Conservation (phyloP, 2,797 vertebrate species). For the Myotis myotis region DNA sequence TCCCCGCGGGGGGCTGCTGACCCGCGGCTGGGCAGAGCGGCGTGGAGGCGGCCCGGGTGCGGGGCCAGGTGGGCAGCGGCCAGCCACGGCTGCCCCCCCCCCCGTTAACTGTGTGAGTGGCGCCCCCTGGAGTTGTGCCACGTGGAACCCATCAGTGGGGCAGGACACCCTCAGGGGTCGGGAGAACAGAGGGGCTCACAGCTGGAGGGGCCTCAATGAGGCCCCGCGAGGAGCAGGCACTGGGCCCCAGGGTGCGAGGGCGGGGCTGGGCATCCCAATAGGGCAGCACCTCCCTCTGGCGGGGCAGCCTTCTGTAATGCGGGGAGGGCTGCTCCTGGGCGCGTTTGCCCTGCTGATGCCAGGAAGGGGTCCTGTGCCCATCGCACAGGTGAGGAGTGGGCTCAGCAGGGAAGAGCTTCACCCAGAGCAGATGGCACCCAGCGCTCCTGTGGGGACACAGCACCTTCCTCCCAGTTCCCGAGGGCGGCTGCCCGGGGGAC, state of each 20-base stretch:
- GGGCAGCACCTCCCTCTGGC: background rate
- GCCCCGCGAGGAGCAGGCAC: background rate
- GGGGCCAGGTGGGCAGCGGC: background rate
- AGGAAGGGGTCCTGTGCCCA: background rate
- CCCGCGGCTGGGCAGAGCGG: background rate
- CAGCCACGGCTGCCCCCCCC: background rate
- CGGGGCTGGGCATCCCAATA: background rate
- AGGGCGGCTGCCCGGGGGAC: background rate
- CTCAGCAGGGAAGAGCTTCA: background rate
- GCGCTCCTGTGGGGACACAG: background rate
- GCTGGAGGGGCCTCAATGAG: background rate
- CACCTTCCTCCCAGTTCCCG: background rate
- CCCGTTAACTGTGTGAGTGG: background rate
- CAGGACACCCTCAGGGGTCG: background rate
- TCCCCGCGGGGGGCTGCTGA: constrained; percentile 9
- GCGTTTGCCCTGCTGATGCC: background rate
- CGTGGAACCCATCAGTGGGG: background rate
- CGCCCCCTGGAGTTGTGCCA: constrained; percentile 48
- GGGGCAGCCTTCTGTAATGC: background rate
- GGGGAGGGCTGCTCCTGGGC: background rate
- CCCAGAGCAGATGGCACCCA: background rate
- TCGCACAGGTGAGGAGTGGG: background rate
- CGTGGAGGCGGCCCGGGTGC: background rate
- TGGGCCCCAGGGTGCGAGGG: background rate
- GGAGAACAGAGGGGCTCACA: background rate